Evolutionary conservation across 2,113 vertebrate species (phyloP).

Genomic region (Tachycineta bicolor): DNA sequence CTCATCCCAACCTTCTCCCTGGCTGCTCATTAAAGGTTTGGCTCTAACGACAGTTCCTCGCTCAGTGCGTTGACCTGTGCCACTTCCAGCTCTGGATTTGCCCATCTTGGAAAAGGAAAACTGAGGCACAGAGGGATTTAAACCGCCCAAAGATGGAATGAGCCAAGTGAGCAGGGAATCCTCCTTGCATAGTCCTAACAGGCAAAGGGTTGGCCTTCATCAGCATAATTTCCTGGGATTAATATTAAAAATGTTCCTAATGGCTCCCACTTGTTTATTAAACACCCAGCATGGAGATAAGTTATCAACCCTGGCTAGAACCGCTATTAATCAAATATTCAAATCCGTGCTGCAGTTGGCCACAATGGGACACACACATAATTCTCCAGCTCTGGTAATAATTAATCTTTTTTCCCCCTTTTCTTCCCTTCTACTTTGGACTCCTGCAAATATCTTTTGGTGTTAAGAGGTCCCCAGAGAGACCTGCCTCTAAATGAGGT

Average conservation of each 20-base stretch:
- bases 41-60: accelerated
- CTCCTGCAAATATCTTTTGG: conserved; percentile 74
- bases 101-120: neutral
- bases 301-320: conserved; percentile 52
- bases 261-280: conserved; percentile 53
- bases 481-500: conserved; percentile 78
- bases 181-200: neutral
- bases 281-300: conserved; percentile 36
- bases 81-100: neutral
- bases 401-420: conserved; percentile 44
- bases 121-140: neutral
- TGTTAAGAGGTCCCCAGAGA: conserved; percentile 80
- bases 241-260: conserved; percentile 34
- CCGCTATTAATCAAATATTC: conserved; percentile 80
- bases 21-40: neutral
- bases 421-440: conserved; percentile 32
- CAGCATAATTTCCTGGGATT: conserved; percentile 50
- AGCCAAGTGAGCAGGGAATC: accelerated
- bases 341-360: conserved; percentile 62
- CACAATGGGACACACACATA: conserved; percentile 21
- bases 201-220: neutral
- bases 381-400: conserved; percentile 39
- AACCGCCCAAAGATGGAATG: neutral
- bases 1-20: neutral
- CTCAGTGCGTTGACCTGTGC: neutral